These are phyloP conservation scores for Prionailurus bengalensis DNA, from an alignment of 2,113 vertebrate genomes.

Conservation along the genomic window DNA sequence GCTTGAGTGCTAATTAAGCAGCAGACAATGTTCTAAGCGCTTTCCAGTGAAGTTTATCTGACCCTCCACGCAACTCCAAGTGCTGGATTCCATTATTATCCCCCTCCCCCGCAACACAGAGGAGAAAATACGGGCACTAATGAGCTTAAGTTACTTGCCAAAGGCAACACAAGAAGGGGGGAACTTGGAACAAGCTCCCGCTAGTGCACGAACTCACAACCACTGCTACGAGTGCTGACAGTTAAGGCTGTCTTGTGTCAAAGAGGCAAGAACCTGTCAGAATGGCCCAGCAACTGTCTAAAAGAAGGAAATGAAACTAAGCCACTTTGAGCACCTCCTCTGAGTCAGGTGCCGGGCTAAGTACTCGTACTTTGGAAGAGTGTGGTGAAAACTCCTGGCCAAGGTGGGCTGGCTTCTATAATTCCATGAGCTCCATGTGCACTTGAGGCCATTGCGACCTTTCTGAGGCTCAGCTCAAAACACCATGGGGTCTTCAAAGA, in stretches of 20 bases:
- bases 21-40: background rate
- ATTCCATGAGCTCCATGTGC: background rate
- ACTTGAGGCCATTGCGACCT: too few relatives aligned
- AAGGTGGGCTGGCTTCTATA: background rate
- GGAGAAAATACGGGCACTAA: background rate
- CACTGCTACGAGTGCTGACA: rapidly evolving
- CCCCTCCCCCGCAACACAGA: background rate
- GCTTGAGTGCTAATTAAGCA: background rate
- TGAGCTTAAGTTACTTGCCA: background rate
- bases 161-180: background rate
- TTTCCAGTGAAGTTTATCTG: background rate
- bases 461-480: background rate
- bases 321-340: background rate
- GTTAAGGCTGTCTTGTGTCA: background rate
- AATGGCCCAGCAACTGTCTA: background rate
- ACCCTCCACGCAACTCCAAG: background rate
- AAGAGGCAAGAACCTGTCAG: background rate
- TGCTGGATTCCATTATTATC: background rate
- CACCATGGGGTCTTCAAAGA: background rate
- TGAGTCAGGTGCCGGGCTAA: background rate
- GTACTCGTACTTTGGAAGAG: background rate
- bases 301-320: background rate
- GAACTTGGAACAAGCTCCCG: rapidly evolving
- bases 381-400: background rate
- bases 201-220: background rate